phyloP scores from a whole-genome alignment of 2,888 invertebrate species.

The Augochlorella aurata region DNA sequence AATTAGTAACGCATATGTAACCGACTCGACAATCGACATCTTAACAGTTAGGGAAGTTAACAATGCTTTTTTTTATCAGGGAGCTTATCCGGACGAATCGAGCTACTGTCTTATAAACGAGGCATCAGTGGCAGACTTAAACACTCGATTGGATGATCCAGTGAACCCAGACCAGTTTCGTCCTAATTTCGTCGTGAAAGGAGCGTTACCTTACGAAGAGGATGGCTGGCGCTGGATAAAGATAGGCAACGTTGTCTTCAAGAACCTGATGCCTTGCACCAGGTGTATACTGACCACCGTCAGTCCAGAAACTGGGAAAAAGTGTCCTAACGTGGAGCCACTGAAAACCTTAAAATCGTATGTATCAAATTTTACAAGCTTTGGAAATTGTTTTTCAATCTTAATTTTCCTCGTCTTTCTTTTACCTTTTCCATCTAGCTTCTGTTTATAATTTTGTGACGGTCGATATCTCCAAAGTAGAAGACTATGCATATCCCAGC shows the following conservation, averaged over 20 bases:
- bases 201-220: slow-evolving; percentile 85
- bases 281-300: slow-evolving; percentile 89
- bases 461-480: no score
- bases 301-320: slow-evolving; percentile 86
- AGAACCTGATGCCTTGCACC: slow-evolving; percentile 86
- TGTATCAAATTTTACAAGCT: slow-evolving; percentile 12
- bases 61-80: slow-evolving; percentile 80
- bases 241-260: slow-evolving; percentile 86
- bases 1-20: no score
- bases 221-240: slow-evolving; percentile 89
- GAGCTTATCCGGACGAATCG: slow-evolving; percentile 87
- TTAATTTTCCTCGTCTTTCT: not conserved
- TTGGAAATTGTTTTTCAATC: not conserved
- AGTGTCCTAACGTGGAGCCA: slow-evolving; percentile 85
- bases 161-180: slow-evolving; percentile 85
- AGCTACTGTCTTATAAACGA: slow-evolving; percentile 87
- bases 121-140: slow-evolving; percentile 87
- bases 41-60: not conserved
- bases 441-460: no score
- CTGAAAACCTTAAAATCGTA: slow-evolving; percentile 87
- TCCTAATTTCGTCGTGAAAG: slow-evolving; percentile 87
- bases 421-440: not conserved
- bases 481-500: not conserved
- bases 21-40: no score
- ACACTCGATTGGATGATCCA: slow-evolving; percentile 83